These are phyloP conservation scores for Oryzias celebensis DNA, from an alignment of 2,113 vertebrate species.

Conservation along the genomic window DNA sequence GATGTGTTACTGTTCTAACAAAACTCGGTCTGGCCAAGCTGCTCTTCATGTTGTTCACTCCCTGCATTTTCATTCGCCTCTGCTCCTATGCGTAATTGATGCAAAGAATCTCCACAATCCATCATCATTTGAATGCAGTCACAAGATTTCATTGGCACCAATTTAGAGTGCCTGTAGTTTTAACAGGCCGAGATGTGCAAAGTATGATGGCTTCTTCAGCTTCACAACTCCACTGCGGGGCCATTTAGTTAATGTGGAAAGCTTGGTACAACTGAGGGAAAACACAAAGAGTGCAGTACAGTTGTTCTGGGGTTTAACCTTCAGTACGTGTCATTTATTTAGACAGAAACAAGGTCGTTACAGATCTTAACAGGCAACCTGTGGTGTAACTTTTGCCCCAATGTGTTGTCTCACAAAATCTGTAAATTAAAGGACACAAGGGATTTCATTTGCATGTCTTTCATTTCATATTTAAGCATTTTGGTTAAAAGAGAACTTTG, in stretches of 20 bases:
- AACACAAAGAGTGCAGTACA: constrained; percentile 6
- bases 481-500: no score
- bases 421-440: no score
- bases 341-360: neutral
- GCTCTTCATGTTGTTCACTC: constrained; percentile 10
- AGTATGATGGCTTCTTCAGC: constrained; percentile 35
- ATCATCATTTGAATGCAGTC: constrained; percentile 57
- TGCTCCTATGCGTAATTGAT: constrained; percentile 23
- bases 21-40: constrained; percentile 8
- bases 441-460: no score
- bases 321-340: neutral
- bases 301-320: neutral
- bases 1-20: neutral
- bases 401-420: no score
- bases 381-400: no score
- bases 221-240: constrained; percentile 19
- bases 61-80: constrained; percentile 30
- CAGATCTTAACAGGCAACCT: neutral
- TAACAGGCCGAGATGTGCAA: constrained; percentile 38
- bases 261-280: neutral
- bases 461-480: no score
- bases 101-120: constrained; percentile 41
- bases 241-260: constrained; percentile 2
- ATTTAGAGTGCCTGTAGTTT: constrained; percentile 39
- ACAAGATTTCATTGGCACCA: constrained; percentile 43